Evolutionary conservation across 2,113 vertebrate species (phyloP), one percentile per base, ranked within the genome.

Genomic region (Brachirus orientalis): DNA sequence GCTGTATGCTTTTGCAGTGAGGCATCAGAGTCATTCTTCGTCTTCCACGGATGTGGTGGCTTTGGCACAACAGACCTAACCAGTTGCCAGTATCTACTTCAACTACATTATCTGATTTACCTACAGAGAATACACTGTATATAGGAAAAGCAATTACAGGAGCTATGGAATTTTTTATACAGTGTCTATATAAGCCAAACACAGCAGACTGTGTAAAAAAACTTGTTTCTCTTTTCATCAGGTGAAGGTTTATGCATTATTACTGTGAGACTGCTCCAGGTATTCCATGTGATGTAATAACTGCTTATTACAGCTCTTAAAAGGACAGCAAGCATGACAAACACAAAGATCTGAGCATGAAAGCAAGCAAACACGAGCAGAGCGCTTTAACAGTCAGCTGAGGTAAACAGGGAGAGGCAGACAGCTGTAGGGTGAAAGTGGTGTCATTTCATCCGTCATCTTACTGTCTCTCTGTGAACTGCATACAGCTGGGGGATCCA

Each of bases 401-500:
- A 86, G 73, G 81, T 80, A 82, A 90, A 88, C 76, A 77, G 88
- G 84, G 88, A 86, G 86, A 71, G 83, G 85, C 84, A 43, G 73
- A 85, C 83, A 85, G 85, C 86, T 89, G 86, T 72, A 59, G 71
- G 79, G 89, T 79, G 83, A 84, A 86, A 87, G 86, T 91, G 80
- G 84, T 89, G 91, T 90, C 88, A 90, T 90, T 87, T 86, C 83
- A 88, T 81, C 65, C 66, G 82, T 90, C 87, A 87, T 80, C 69
- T 72, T 38, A 69, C 64, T 80, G 80, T 77, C 71, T 86, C 77
- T 68, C 72, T 72, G 48, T 82, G 80, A 86, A 73, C 79, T 70
- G 75, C 61, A 70, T 84, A 81, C 91, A 91, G 86, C 90, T 90
- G 89, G 79, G 80, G 89, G 90, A 93, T 86, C 86, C 91, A 86